Evolutionary conservation across 2,113 vertebrate genomes (phyloP), one percentile per base, ranked within the genome.

Genomic region (Chrysochloris asiatica): DNA sequence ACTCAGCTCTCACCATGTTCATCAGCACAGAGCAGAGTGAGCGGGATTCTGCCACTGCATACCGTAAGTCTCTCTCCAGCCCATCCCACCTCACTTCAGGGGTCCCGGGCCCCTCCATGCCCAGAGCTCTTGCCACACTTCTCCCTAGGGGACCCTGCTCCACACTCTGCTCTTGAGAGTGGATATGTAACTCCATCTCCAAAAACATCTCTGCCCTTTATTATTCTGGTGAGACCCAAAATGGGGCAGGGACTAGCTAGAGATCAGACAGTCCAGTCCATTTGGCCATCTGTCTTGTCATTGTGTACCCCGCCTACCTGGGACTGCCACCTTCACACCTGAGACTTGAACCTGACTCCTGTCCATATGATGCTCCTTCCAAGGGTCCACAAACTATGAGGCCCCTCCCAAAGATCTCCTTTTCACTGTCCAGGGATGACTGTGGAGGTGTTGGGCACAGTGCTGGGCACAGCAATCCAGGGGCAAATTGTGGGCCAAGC

Each of bases 1-100:
- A 99, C 97, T 99, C 99, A 0, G 98, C 99, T 0, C 98, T 99
- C 89, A 99, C 99, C 94, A 99, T 99, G 99, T 99, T 99, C 97
- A 99, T 99, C 98, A 99, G 98, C 98, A 98, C 94, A 0, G 98
- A 99, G 85, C 99, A 99, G 97, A 98, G 98, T 0, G 99, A 99
- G 95, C 97, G 99, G 36, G 99, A 99, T 95, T 99, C 99, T 0
- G 99, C 99, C 96, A 99, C 99, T 0, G 99, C 99, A 17, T 99
- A 99, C 72, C 98, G 99, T 99, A 97, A 98, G 99, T 75, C 71
- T 65, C 30, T 47, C 67, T 38, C 82, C n/a, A 4, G 6, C 24
- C 43, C n/a, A 0, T 75, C 56, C 24, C 24, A 14, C 5, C 78
- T 19, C 8, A 22, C 54, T 1, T 26, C 11, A 14, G 82, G 59